Percentiles rank a stretch among this genome's conserved stretches.
Evolutionary conservation across 2,113 vertebrate genomes (phyloP).

Genomic region (Onychostruthus taczanowskii): DNA sequence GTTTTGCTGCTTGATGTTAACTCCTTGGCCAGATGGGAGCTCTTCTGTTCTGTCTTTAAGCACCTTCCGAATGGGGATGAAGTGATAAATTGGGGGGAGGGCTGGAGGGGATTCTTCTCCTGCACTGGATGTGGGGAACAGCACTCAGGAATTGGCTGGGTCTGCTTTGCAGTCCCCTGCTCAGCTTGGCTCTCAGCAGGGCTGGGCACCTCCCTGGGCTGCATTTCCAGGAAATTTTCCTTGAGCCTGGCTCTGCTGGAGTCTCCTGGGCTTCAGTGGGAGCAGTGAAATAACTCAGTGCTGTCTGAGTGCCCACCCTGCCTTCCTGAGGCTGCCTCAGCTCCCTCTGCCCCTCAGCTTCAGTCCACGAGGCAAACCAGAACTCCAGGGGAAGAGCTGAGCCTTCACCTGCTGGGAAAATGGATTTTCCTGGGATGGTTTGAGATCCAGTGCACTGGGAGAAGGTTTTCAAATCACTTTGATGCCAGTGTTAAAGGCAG

Average conservation of each 20-base stretch:
- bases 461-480: neutral
- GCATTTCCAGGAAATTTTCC: neutral
- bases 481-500: neutral
- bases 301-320: neutral
- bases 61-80: neutral
- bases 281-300: neutral
- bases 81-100: neutral
- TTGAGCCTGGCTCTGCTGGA: neutral
- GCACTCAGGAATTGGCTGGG: neutral
- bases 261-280: neutral
- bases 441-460: neutral
- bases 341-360: neutral
- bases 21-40: conserved; percentile 1
- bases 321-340: neutral
- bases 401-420: neutral
- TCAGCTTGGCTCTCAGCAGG: neutral
- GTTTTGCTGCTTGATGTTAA: neutral
- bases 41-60: neutral
- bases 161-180: neutral
- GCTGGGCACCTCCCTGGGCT: neutral
- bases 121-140: neutral
- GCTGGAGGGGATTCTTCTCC: neutral
- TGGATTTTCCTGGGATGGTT: neutral
- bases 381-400: neutral
- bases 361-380: neutral